Evolutionary conservation across 1,140 invertebrate genomes (phyloP).

Genomic region (Heliothis subflexa): DNA sequence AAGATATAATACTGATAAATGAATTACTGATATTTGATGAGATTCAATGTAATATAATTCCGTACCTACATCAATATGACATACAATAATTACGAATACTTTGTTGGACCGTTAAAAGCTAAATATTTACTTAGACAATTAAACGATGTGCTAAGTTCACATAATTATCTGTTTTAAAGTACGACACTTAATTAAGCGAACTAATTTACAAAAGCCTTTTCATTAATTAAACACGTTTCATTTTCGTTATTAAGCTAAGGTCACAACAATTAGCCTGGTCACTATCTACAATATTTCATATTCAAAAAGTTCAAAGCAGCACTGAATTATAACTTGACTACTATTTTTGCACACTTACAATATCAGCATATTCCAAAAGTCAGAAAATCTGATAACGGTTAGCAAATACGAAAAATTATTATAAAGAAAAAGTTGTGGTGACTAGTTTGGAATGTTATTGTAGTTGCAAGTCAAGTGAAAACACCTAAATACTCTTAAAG

Average conservation of each 20-base stretch:
- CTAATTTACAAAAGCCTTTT: constrained; percentile 25
- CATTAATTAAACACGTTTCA: constrained; percentile 17
- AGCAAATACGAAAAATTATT: constrained; percentile 3
- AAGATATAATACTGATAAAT: constrained; percentile 52
- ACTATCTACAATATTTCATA: constrained; percentile 33
- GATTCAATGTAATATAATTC: constrained; percentile 57
- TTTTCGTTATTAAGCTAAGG: background rate
- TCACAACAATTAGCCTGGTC: constrained; percentile 20
- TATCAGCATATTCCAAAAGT: constrained; percentile 35
- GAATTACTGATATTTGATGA: constrained; percentile 55
- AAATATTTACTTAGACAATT: constrained; percentile 60
- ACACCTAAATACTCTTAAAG: constrained; percentile 56
- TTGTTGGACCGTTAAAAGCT: constrained; percentile 78
- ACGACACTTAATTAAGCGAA: constrained; percentile 30
- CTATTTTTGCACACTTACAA: background rate
- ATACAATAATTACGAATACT: constrained; percentile 55
- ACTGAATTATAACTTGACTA: background rate
- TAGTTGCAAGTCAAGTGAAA: constrained; percentile 32
- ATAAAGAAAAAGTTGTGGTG: background rate
- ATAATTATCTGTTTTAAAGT: constrained; percentile 6
- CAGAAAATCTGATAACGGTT: constrained; percentile 24
- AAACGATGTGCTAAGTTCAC: constrained; percentile 23
- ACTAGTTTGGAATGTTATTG: constrained; percentile 16
- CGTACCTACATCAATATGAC: constrained; percentile 63
- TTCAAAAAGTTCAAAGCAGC: background rate